These are phyloP conservation scores for Lacanobia wlatinum DNA, from an alignment of 2,888 invertebrate genomes.

Conservation along the genomic window DNA sequence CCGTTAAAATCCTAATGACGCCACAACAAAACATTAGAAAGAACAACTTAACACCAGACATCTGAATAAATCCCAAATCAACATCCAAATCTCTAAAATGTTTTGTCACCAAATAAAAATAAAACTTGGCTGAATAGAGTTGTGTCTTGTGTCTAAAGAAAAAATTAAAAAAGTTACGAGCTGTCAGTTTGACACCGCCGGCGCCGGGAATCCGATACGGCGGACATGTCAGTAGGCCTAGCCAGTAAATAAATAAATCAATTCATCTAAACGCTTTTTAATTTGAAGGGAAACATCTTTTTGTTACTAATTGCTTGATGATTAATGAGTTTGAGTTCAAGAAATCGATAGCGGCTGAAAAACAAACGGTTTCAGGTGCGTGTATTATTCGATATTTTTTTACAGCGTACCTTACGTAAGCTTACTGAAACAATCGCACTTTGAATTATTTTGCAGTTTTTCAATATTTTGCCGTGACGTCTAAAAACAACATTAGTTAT, in stretches of 20 bases:
- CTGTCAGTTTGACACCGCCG: conserved; percentile 86
- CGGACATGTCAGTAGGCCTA: conserved; percentile 83
- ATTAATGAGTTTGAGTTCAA: conserved; percentile 38
- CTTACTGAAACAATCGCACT: neutral
- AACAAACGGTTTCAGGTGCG: conserved; percentile 19
- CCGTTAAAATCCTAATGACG: conserved; percentile 61
- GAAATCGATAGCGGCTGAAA: conserved; percentile 50
- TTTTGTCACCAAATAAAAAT: conserved; percentile 83
- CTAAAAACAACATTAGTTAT: neutral
- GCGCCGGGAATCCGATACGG: conserved; percentile 82
- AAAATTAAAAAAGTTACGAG: conserved; percentile 77
- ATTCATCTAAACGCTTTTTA: conserved; percentile 61
- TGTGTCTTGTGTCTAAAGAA: conserved; percentile 75
- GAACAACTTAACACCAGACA: conserved; percentile 66
- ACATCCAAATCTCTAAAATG: conserved; percentile 72
- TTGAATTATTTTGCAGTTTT: neutral
- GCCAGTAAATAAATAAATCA: conserved; percentile 73
- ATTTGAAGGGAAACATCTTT: conserved; percentile 53
- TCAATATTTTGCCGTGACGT: neutral
- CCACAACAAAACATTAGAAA: conserved; percentile 56
- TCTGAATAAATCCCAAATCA: conserved; percentile 73
- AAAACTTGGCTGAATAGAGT: conserved; percentile 77
- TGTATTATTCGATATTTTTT: conserved; percentile 15
- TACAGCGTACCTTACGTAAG: neutral
- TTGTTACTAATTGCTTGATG: conserved; percentile 63